Evolutionary conservation across 2,113 vertebrate species (phyloP).

Genomic region (Brachyhypopomus gauderio): DNA sequence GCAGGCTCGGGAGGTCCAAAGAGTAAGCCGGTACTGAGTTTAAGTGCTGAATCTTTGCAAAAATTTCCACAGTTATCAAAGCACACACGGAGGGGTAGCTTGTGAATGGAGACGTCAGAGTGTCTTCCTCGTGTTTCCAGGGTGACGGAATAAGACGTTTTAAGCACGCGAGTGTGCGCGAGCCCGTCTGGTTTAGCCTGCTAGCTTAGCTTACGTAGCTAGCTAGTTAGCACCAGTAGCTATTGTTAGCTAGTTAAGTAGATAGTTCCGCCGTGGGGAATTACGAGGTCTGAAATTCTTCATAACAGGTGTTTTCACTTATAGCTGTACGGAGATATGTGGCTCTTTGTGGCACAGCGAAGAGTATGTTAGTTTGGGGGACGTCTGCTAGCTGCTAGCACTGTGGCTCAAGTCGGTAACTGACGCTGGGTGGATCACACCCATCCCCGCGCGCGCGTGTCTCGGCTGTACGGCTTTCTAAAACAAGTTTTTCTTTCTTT

Average conservation of each 20-base stretch:
- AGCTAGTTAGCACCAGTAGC: not conserved
- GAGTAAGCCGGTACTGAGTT: slow-evolving; percentile 43
- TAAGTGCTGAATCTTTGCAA: not conserved
- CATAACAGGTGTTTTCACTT: no score
- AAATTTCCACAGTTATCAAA: not conserved
- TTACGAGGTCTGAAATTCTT: no score
- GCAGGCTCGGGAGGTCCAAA: slow-evolving; percentile 34
- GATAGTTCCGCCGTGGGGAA: no score
- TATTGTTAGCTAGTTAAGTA: not conserved
- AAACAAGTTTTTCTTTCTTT: not conserved
- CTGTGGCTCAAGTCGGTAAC: no score
- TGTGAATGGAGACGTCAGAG: no score
- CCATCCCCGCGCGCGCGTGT: not conserved
- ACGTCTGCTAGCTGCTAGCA: no score
- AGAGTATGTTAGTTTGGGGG: no score
- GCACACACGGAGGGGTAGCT: no score
- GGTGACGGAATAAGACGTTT: not conserved
- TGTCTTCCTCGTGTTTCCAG: not conserved
- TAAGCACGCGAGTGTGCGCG: not conserved
- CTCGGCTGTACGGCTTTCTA: no score
- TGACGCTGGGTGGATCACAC: not conserved
- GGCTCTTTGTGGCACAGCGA: no score
- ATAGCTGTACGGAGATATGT: no score
- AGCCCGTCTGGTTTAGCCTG: not conserved
- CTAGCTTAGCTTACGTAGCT: not conserved